phyloP scores from a whole-genome alignment of 2,888 invertebrate genomes.

The Sarcophaga carnaria region DNA sequence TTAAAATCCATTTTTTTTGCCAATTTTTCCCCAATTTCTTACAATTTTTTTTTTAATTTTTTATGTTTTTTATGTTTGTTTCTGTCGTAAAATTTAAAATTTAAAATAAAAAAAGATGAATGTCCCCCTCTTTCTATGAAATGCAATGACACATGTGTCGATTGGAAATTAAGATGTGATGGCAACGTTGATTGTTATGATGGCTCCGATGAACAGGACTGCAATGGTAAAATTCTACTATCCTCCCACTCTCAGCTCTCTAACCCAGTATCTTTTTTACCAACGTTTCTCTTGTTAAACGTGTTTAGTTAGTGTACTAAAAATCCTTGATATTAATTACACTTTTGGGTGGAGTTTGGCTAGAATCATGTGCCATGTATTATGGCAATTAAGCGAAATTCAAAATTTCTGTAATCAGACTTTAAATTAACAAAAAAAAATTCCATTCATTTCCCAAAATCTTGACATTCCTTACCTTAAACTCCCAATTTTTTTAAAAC shows the following conservation, averaged over 20 bases:
- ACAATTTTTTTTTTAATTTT: slow-evolving; percentile 17
- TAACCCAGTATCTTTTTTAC: too few species aligned
- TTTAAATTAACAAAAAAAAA: too few species aligned
- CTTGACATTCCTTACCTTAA: too few species aligned
- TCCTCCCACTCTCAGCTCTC: not conserved
- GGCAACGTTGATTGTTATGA: slow-evolving; percentile 84
- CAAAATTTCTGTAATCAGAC: slow-evolving; percentile 17
- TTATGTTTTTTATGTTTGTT: slow-evolving; percentile 45
- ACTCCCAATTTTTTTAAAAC: too few species aligned
- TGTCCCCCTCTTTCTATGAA: slow-evolving; percentile 71
- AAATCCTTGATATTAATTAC: too few species aligned
- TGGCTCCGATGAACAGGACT: slow-evolving; percentile 82
- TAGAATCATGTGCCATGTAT: too few species aligned
- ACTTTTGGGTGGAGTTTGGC: too few species aligned
- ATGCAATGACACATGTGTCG: slow-evolving; percentile 83
- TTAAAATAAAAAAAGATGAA: slow-evolving; percentile 54
- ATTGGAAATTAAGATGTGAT: slow-evolving; percentile 83
- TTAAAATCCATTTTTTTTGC: not conserved
- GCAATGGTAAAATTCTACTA: slow-evolving; percentile 76
- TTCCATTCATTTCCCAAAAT: too few species aligned
- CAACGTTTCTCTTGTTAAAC: too few species aligned
- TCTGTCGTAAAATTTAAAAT: slow-evolving; percentile 15
- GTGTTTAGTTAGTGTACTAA: too few species aligned
- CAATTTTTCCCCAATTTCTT: not conserved
- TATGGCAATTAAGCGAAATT: slow-evolving; percentile 25